Conservation (phyloP, 2,888 invertebrate species). For the Papilio protenor region DNA sequence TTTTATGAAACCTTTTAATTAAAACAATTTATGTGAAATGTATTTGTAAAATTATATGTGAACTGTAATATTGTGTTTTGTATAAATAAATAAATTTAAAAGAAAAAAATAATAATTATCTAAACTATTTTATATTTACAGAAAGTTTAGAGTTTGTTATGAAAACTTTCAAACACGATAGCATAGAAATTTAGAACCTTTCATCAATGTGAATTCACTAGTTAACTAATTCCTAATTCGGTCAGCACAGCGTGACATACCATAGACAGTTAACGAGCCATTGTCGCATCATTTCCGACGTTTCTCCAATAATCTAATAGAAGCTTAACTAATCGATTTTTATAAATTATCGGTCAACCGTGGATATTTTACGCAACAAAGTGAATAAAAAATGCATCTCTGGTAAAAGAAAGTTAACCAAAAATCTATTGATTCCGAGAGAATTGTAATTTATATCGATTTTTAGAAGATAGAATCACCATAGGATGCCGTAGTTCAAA, state of each 20-base stretch:
- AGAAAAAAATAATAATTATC: too few species aligned
- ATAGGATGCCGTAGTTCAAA: neutral
- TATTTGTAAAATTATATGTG: too few species aligned
- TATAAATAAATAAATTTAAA: too few species aligned
- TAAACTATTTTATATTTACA: neutral
- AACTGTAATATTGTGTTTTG: too few species aligned
- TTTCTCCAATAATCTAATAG: constrained; percentile 4
- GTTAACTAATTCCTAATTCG: neutral
- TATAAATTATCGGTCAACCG: constrained; percentile 11
- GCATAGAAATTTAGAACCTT: neutral
- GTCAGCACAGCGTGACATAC: neutral
- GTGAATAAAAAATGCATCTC: neutral
- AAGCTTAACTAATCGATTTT: constrained; percentile 17
- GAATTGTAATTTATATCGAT: too few species aligned
- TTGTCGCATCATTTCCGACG: constrained; percentile 1
- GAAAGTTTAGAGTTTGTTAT: neutral
- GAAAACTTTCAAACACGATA: neutral
- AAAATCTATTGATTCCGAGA: neutral
- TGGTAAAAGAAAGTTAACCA: neutral
- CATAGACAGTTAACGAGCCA: constrained; percentile 6
- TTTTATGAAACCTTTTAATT: too few species aligned
- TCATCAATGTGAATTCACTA: neutral
- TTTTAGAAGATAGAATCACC: neutral
- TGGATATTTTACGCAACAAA: constrained; percentile 4
- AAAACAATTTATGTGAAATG: too few species aligned